Conservation (phyloP, 2,113 vertebrate species). For the Ochotona curzoniae region DNA sequence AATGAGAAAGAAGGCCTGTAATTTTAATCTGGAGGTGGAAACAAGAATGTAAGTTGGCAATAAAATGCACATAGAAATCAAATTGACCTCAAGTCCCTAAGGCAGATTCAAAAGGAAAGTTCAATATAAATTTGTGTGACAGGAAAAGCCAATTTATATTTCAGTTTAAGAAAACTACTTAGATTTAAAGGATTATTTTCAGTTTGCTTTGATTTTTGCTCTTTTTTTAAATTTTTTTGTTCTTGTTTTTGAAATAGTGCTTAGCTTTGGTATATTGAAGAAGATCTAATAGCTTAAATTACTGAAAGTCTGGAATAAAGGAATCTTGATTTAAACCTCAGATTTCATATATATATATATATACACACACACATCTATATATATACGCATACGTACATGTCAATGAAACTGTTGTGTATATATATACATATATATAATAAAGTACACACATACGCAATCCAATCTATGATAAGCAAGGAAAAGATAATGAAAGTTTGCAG, state of each 20-base stretch:
- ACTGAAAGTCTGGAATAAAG: not conserved
- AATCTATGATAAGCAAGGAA: not conserved
- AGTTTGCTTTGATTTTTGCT: not conserved
- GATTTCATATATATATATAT: not conserved
- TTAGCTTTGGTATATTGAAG: no score
- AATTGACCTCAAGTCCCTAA: not conserved
- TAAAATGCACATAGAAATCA: not conserved
- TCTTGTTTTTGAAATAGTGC: no score
- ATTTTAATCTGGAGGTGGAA: not conserved
- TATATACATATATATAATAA: no score
- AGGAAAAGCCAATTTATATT: not conserved
- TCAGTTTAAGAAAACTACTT: not conserved
- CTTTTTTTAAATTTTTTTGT: not conserved
- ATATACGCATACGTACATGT: no score
- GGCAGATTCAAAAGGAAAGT: not conserved
- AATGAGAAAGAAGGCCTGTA: not conserved
- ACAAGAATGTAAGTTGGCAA: not conserved
- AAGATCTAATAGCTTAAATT: not conserved
- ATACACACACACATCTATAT: no score
- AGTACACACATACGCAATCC: no score
- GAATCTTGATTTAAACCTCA: not conserved
- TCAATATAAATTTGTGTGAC: not conserved
- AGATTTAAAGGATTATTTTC: not conserved
- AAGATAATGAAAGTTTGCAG: conserved; percentile 43
- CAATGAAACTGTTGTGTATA: no score